These are phyloP conservation scores for Dendrocopos noguchii DNA, from an alignment of 2,113 vertebrate species.

Conservation along the genomic window DNA sequence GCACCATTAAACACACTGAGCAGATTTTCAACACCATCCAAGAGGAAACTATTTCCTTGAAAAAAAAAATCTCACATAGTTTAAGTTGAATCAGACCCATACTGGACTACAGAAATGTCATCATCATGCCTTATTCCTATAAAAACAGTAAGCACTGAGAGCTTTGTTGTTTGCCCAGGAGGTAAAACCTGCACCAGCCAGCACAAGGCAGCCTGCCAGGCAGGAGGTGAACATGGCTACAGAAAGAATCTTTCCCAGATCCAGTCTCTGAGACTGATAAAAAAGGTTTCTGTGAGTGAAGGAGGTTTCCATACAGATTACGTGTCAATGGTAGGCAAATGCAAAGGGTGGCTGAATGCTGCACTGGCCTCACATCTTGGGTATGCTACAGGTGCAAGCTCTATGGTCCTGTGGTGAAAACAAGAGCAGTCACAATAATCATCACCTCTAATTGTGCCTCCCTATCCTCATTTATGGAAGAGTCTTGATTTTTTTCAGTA, in stretches of 20 bases:
- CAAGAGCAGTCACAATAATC: background rate
- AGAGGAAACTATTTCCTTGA: background rate
- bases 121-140: background rate
- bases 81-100: conserved; percentile 5
- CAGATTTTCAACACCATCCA: conserved; percentile 29
- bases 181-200: background rate
- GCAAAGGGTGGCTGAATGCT: background rate
- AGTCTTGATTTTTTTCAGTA: background rate
- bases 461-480: background rate
- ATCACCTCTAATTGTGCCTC: background rate
- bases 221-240: background rate
- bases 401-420: background rate
- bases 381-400: background rate
- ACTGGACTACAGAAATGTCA: background rate
- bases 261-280: background rate
- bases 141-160: conserved; percentile 22
- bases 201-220: conserved; percentile 12
- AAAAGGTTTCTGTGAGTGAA: background rate
- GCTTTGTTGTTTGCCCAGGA: conserved; percentile 2
- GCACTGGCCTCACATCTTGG: background rate
- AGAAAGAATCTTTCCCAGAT: conserved; percentile 16
- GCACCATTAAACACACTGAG: conserved; percentile 41
- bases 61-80: background rate
- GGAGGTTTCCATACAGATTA: background rate
- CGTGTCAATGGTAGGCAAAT: background rate